Base-by-base conservation (phyloP, 92 coral and sea anemone species). In the Porites lobata region DNA sequence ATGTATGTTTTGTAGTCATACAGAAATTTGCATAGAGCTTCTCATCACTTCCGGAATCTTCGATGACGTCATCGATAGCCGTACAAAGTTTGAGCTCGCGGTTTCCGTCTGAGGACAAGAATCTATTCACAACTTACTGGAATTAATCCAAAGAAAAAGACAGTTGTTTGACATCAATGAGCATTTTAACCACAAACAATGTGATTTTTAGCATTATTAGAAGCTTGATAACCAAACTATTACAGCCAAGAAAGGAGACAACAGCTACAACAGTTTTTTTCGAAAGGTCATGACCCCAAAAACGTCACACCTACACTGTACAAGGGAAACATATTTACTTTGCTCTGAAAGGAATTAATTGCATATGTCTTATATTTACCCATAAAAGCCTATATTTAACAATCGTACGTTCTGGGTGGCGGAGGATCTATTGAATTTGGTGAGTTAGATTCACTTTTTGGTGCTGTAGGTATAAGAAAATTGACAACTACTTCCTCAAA, bases 21-120 rank as follows among this genome's bases (percentile, higher is more conserved):
- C 51, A 14, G 10, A 63, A 83, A 84, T 84, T 84, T 84, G 73
- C 87, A 84, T 84, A 62, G 15, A 10, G 57, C 14, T 50, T 64
- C 87, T 62, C 72, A 22, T 32, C 87, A 84, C 80, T 84, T 84
- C 87, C 87, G 87, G 87, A 84, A 73, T 65, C 18, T 57, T 82
- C 86, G 18, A 56, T 84, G 80, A 84, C 87, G 87, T 84, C 87
- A 84, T 63, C 53, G 53, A 15, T 52, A 43, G 38, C 61, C 20
- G 50, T 38, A 50, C 32, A 50, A 63, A 38, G 21, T 61, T 63
- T 78, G 24, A 14, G 13, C 21, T 18, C 13, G 82, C n/a, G 84
- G 65, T 81, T 81, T 81, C 85, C 67, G 77, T 17, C 63, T 67
- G 50, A 20, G 68, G 71, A 47, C 9, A 67, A 38, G 22, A 73